Evolutionary conservation across 2,797 vertebrate genomes (phyloP).

Genomic region (Pseudomugil tenellus): DNA sequence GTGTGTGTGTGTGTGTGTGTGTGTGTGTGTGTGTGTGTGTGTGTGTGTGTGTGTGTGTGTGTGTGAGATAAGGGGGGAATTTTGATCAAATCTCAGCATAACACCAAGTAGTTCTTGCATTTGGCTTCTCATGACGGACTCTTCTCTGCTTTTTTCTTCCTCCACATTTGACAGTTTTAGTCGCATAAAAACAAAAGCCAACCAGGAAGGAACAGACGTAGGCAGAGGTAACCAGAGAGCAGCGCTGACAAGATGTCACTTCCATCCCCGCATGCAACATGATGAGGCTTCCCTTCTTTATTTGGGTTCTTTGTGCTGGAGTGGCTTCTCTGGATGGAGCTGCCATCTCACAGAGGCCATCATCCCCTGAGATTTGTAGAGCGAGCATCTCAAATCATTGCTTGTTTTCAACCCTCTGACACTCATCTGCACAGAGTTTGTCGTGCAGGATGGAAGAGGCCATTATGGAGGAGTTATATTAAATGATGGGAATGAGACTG

Average conservation of each 20-base stretch:
- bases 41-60: too few relatives aligned
- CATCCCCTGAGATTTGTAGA: background rate
- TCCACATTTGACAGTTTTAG: background rate
- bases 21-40: too few relatives aligned
- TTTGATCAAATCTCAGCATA: too few relatives aligned
- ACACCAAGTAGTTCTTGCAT: background rate
- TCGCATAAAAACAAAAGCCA: background rate
- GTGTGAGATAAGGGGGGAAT: too few relatives aligned
- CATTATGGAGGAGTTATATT: background rate
- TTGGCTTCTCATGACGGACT: background rate
- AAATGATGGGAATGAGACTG: background rate
- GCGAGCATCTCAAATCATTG: background rate
- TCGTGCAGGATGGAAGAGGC: background rate
- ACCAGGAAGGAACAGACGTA: background rate
- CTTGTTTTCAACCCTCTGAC: background rate
- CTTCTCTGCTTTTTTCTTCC: background rate
- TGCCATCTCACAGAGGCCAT: background rate
- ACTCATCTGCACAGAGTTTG: background rate
- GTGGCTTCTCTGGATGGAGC: too few relatives aligned
- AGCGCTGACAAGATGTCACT: background rate
- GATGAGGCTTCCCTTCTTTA: background rate
- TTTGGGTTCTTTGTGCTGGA: background rate
- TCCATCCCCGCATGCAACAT: background rate
- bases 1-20: too few relatives aligned
- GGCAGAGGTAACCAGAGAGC: background rate